phyloP scores from a whole-genome alignment of 2,797 vertebrate genomes.

The Microchirus variegatus region DNA sequence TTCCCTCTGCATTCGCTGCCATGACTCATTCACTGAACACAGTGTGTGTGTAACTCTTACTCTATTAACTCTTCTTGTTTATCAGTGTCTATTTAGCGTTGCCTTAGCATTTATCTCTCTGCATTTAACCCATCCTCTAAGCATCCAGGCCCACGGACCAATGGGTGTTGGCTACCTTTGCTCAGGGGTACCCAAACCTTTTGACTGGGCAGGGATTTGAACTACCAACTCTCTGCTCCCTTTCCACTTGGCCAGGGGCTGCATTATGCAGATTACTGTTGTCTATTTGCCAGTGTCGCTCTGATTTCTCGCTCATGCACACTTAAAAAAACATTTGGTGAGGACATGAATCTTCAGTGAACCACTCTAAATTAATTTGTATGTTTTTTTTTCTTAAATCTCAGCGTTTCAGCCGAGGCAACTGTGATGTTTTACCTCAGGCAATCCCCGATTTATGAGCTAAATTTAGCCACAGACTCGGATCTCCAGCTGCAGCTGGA shows the following conservation, averaged over 20 bases:
- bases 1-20: slow-evolving; percentile 23
- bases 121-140: no score
- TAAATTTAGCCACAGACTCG: slow-evolving; percentile 60
- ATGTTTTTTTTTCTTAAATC: slow-evolving; percentile 13
- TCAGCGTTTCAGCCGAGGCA: slow-evolving; percentile 25
- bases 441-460: slow-evolving; percentile 58
- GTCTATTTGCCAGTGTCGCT: not conserved
- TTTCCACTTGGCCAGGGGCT: slow-evolving; percentile 6
- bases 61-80: slow-evolving; percentile 1
- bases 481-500: slow-evolving; percentile 63
- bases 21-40: slow-evolving; percentile 26
- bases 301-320: not conserved
- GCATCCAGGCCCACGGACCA: no score
- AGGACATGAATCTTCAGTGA: slow-evolving; percentile 10
- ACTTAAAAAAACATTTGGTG: slow-evolving; percentile 2
- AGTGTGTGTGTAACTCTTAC: slow-evolving; percentile 26
- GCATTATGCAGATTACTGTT: slow-evolving; percentile 3
- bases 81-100: not conserved
- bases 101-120: no score
- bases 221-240: not conserved
- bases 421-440: slow-evolving; percentile 60
- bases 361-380: slow-evolving; percentile 1
- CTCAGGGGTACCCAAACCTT: no score
- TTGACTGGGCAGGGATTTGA: not conserved
- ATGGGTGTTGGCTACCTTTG: no score